Conservation (phyloP, 2,888 invertebrate genomes). For the Dorcus hopei region DNA sequence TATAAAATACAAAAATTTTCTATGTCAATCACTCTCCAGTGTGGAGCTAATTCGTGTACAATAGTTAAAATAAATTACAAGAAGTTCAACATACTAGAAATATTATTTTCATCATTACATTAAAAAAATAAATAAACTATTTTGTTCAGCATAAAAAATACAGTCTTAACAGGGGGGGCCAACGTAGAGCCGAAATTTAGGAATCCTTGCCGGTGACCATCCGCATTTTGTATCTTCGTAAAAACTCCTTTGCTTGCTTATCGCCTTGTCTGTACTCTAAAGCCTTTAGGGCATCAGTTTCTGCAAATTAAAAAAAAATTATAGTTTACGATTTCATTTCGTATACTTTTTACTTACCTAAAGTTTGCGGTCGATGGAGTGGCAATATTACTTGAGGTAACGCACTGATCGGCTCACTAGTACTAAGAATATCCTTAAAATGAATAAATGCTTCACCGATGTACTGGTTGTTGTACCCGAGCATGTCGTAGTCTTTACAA, state of each 20-base stretch:
- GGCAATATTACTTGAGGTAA: conserved; percentile 72
- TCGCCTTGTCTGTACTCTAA: conserved; percentile 82
- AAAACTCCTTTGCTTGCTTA: conserved; percentile 83
- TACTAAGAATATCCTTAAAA: conserved; percentile 70
- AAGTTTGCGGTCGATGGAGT: conserved; percentile 65
- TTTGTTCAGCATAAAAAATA: not conserved
- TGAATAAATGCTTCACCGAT: conserved; percentile 90
- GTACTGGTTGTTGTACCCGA: conserved; percentile 88
- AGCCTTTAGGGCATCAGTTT: conserved; percentile 70
- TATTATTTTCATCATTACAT: too few species aligned
- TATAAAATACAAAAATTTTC: too few species aligned
- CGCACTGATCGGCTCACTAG: conserved; percentile 57
- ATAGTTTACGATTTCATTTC: conserved; percentile 3
- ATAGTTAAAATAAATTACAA: too few species aligned
- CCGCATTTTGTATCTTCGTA: conserved; percentile 58
- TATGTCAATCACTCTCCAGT: too few species aligned
- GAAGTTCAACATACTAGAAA: too few species aligned
- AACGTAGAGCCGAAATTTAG: not conserved
- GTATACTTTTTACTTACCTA: conserved; percentile 52
- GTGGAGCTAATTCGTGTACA: too few species aligned
- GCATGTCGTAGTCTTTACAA: conserved; percentile 94
- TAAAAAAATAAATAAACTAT: too few species aligned
- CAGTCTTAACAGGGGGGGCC: not conserved
- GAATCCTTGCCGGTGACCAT: conserved; percentile 15
- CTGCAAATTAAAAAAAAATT: conserved; percentile 43